A percentile compares a stretch with the other conserved stretches of the same genome.
These are phyloP conservation scores for Zele albiditarsus DNA, from an alignment of 2,888 invertebrate genomes.

Conservation along the genomic window DNA sequence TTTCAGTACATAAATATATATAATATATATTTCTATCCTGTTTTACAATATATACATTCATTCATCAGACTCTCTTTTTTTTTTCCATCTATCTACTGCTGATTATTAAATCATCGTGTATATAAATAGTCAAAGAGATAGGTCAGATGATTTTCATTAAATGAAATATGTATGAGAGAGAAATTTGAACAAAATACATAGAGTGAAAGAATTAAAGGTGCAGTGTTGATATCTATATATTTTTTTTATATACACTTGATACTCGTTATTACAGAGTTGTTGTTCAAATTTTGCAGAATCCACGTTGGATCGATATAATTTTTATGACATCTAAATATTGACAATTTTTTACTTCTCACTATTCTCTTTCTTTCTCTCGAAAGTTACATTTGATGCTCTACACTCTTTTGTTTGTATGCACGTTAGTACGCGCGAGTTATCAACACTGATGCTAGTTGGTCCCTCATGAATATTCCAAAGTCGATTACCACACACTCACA, in stretches of 20 bases:
- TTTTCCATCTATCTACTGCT: neutral
- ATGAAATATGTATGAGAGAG: no score
- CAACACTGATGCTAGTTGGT: slow-evolving; percentile 17
- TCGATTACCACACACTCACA: slow-evolving; percentile 54
- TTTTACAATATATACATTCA: slow-evolving; percentile 19
- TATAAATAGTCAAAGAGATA: neutral
- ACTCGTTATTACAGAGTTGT: no score
- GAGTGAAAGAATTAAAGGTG: no score
- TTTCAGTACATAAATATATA: neutral
- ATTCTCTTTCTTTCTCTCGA: neutral
- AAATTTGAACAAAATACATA: no score
- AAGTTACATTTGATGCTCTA: slow-evolving; percentile 16
- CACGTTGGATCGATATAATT: no score
- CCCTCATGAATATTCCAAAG: slow-evolving; percentile 63
- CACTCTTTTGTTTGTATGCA: slow-evolving; percentile 35
- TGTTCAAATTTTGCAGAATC: no score
- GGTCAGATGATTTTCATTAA: no score
- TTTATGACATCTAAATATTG: no score
- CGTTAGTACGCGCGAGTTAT: slow-evolving; percentile 31
- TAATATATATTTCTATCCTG: slow-evolving; percentile 35
- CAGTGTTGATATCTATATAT: no score
- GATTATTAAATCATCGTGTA: neutral
- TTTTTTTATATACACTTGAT: no score
- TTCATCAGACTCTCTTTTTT: slow-evolving; percentile 1
- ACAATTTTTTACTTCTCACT: neutral